Evolutionary conservation across 2,113 vertebrate genomes (phyloP), one percentile per base, ranked within the genome.

Genomic region (Rhagologus leucostigma): DNA sequence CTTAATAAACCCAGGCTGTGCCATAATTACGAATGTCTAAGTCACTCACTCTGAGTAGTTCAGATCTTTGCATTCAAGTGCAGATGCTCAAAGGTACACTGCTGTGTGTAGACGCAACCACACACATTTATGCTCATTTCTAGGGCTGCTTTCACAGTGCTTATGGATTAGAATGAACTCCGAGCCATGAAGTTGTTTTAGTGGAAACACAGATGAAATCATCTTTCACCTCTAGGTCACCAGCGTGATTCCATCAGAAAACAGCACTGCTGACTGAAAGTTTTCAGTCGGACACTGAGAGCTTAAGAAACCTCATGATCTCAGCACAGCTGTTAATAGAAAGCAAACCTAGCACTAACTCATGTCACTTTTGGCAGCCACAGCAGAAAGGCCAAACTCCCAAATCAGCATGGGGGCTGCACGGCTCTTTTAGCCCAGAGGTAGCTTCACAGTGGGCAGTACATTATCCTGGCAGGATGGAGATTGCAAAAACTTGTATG

Each of bases 281-380:
- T 88, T 96, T 94, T 95, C 7, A 2, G 85, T 86, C 0, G 4
- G 73, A 92, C 56, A 88, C 76, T 67, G 80, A 80, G 95, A 96
- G 94, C 93, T 95, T 96, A 96, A 95, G 87, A 96, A 97, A 96
- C 90, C 63, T 89, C 95, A 95, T 96, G 93, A 96, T 90, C 85
- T 96, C 95, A 96, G 93, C 96, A 92, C 90, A 90, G 90, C 95
- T 96, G 93, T 83, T 91, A 94, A 91, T 64, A 93, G 92, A 97
- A 96, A 96, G 84, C 92, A 94, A 96, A 97, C 47, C 71, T 86
- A 93, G 87, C 93, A 84, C 95, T 96, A 96, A 95, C 56, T 91
- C 90, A 86, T 88, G 95, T 86, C 92, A 81, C 83, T 96, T 94
- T 96, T 94, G 95, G 92, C 93, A 95, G 93, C 60, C 75, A 33